Evolutionary conservation across 2,888 invertebrate genomes (phyloP).

Genomic region (Cheiracanthium punctorium): DNA sequence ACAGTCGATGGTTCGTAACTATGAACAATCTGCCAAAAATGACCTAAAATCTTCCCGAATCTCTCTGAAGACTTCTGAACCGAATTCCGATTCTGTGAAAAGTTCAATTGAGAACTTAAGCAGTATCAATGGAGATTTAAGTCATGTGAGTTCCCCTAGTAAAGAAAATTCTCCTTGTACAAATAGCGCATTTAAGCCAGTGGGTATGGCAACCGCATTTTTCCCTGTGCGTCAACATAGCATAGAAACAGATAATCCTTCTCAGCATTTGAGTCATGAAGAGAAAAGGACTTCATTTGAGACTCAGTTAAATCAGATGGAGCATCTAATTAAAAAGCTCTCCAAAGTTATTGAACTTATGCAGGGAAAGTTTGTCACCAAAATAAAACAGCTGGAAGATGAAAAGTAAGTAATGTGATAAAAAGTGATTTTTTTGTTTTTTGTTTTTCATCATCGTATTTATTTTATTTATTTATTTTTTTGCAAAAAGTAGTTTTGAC

Average conservation of each 20-base stretch:
- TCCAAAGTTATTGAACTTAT: slow-evolving; percentile 55
- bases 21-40: slow-evolving; percentile 44
- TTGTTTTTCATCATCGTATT: not conserved
- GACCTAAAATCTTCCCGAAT: slow-evolving; percentile 29
- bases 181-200: slow-evolving; percentile 57
- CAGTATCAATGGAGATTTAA: slow-evolving; percentile 54
- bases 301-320: slow-evolving; percentile 38
- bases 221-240: slow-evolving; percentile 53
- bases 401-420: slow-evolving; percentile 60
- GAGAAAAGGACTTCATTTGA: slow-evolving; percentile 53
- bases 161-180: slow-evolving; percentile 46
- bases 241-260: slow-evolving; percentile 33
- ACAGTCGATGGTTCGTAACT: slow-evolving; percentile 59
- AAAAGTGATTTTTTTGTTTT: no score
- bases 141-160: slow-evolving; percentile 51
- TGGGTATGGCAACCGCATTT: slow-evolving; percentile 67
- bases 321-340: slow-evolving; percentile 48
- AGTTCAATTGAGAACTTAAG: slow-evolving; percentile 60
- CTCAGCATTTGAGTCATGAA: slow-evolving; percentile 34
- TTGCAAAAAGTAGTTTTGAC: no score
- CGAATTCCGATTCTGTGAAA: slow-evolving; percentile 45
- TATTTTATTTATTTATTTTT: not conserved
- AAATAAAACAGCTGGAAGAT: slow-evolving; percentile 48
- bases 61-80: slow-evolving; percentile 28
- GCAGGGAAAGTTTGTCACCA: slow-evolving; percentile 45